Evolutionary conservation across 2,113 vertebrate genomes (phyloP), one percentile per base, ranked within the genome.

Genomic region (Alethe diademata): DNA sequence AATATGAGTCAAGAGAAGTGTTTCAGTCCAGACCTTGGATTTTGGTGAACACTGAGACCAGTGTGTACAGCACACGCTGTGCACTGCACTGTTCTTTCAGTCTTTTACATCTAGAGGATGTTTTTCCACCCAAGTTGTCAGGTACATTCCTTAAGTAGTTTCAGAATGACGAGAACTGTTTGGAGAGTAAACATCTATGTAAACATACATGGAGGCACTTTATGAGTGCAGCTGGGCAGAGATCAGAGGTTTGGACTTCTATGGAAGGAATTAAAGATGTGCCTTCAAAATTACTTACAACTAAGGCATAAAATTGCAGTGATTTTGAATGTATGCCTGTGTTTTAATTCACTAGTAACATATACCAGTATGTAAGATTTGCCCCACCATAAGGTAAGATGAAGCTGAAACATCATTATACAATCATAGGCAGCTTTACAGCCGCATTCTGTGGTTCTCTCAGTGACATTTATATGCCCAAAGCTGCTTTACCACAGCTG

Each of bases 101-200:
- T 65, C 51, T 88, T 92, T 67, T 71, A 76, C 40, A 35, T 42
- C 2, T 1, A 69, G 28, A 72, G 45, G 73, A 9, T 88, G 70
- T 79, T 92, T 93, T 95, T 90, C 48, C 69, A 78, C 25, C 19
- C 61, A 58, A 92, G 40, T 29, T 95, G 70, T 79, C 70, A 84
- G 87, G 78, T 92, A 95, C 94, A 73, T 92, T 93, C 78, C 91
- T 93, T 73, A 85, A 70, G 87, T 87, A 78, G 85, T 86, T 95
- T 90, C 72, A 78, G 74, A 91, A 83, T 70, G 62, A 93, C 9
- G 8, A 80, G 92, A 56, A 82, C 50, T 95, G 90, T 95, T 94
- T 94, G 85, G 88, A 97, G 81, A 96, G 93, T 82, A 96, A 96
- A 96, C 81, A 86, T 83, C 87, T 86, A 42, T 79, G 87, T 83